phyloP scores from a whole-genome alignment of 2,797 vertebrate species.

The Lepus townsendii region DNA sequence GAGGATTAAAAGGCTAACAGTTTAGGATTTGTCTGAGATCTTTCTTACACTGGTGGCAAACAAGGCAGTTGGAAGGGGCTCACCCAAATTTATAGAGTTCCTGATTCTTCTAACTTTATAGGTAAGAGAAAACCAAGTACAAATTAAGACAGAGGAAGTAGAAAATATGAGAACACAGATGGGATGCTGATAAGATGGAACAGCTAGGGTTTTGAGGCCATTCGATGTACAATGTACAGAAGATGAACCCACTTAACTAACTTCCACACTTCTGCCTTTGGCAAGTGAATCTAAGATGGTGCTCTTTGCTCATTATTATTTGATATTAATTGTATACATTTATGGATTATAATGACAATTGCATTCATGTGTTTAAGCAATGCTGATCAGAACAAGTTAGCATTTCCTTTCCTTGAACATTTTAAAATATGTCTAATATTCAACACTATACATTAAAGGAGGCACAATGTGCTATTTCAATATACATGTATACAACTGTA shows the following conservation, averaged over 20 bases:
- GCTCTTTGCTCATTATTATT: too few relatives aligned
- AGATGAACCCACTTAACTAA: neutral
- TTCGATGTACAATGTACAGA: neutral
- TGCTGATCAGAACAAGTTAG: too few relatives aligned
- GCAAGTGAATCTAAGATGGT: neutral
- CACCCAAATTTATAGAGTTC: neutral
- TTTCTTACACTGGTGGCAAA: neutral
- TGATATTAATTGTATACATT: too few relatives aligned
- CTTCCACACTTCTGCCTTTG: neutral
- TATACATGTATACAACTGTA: too few relatives aligned
- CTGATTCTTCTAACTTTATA: neutral
- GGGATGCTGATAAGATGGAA: neutral
- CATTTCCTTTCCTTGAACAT: too few relatives aligned
- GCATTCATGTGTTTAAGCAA: too few relatives aligned
- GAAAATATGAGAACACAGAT: neutral
- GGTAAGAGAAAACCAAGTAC: neutral
- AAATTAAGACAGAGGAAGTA: neutral
- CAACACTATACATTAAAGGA: too few relatives aligned
- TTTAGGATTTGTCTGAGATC: neutral
- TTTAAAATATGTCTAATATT: too few relatives aligned
- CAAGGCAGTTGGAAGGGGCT: neutral
- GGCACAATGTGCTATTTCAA: too few relatives aligned
- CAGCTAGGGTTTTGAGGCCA: neutral
- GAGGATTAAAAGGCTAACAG: neutral
- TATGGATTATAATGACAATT: too few relatives aligned